Base-by-base conservation (phyloP, 2,113 vertebrate species). In the Antennarius striatus region DNA sequence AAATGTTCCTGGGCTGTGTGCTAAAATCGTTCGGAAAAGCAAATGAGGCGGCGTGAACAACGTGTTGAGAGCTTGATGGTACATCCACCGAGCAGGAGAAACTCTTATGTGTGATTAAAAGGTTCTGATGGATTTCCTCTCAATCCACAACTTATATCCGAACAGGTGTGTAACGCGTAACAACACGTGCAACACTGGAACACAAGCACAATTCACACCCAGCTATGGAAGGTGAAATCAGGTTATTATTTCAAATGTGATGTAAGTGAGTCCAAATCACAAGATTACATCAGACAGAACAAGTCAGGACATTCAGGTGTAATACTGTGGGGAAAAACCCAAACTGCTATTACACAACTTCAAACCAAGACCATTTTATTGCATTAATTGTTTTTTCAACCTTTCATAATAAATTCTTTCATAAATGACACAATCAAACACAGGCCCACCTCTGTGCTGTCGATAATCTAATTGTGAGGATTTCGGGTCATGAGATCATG, bases 61-160 rank as follows among this genome's bases (percentile, higher is more conserved):
- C 76, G 36, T 10, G 56, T 79, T 57, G 63, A 71, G 72, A 78
- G 72, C 67, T 62, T 17, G 12, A 65, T 51, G 76, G 56, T 59
- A 74, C 43, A 71, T 4, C 42, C 62, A 56, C 60, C 61, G 56
- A 16, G 61, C 68, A 63, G 63, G 8, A 57, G 58, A 73, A 65
- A 62, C 57, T 1, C 65, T 74, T 69, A 68, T 59, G 22, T 61
- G 42, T 55, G 7, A 52, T 66, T 77, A 75, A 86, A 71, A 56
- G 76, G 46, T 67, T 77, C 48, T 71, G 77, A 86, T 73, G 58
- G 79, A 86, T 75, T 75, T 56, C 48, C 73, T 73, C 64, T 65
- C 15, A 10, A 50, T 67, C 36, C 50, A 39, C 30, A 53, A 39
- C 30, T 56, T 51, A 22, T 2, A 74, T 77, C 42, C 66, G 48